phyloP scores from a whole-genome alignment of 2,888 invertebrate species.

The Achlya flavicornis region DNA sequence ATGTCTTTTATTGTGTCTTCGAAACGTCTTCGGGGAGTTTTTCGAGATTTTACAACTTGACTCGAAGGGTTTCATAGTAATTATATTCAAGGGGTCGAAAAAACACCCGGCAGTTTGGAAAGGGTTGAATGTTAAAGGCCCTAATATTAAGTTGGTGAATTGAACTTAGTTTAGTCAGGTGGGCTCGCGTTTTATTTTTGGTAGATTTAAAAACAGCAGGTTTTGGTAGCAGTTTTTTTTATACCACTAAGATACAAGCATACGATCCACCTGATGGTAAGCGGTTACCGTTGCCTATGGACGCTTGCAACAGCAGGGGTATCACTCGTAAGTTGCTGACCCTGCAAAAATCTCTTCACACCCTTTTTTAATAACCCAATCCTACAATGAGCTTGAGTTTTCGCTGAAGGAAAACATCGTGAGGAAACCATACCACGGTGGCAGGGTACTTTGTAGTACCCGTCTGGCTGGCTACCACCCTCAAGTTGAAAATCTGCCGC shows the following conservation, averaged over 20 bases:
- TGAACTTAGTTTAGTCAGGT: slow-evolving; percentile 24
- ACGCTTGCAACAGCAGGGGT: no score
- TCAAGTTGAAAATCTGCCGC: no score
- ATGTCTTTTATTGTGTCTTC: slow-evolving; percentile 78
- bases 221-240: neutral
- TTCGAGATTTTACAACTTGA: slow-evolving; percentile 74
- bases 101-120: slow-evolving; percentile 41
- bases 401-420: no score
- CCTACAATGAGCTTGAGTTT: no score
- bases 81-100: slow-evolving; percentile 48
- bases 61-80: slow-evolving; percentile 45
- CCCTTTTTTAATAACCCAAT: no score
- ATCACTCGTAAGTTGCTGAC: no score
- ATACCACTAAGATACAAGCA: neutral
- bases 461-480: no score
- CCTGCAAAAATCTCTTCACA: no score
- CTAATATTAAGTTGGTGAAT: slow-evolving; percentile 20
- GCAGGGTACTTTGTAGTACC: no score
- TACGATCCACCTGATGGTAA: no score
- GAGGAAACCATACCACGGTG: no score
- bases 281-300: no score
- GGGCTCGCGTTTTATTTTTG: neutral
- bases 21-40: slow-evolving; percentile 75
- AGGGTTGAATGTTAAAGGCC: slow-evolving; percentile 56
- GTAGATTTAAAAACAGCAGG: neutral